Conservation (phyloP, 2,797 vertebrate species). For the Notolepis coatsorum region DNA sequence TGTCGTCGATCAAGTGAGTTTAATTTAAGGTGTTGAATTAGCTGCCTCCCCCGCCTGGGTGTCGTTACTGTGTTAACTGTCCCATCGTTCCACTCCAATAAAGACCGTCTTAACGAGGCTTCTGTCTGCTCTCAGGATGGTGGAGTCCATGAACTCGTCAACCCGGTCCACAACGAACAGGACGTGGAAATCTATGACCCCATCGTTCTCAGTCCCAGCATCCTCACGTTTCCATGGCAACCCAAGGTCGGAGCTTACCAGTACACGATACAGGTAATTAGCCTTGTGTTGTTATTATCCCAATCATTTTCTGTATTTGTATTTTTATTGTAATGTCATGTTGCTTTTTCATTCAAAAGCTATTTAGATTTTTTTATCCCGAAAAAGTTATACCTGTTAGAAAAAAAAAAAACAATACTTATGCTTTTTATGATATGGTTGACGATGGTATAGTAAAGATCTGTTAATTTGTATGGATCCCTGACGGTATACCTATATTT, state of each 20-base stretch:
- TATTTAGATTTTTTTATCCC: no score
- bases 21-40: slow-evolving; percentile 3
- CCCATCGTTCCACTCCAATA: neutral
- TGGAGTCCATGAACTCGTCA: slow-evolving; percentile 78
- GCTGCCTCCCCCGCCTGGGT: neutral
- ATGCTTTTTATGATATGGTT: no score
- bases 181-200: slow-evolving; percentile 94
- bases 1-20: slow-evolving; percentile 88
- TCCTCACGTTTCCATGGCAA: slow-evolving; percentile 97
- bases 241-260: slow-evolving; percentile 92
- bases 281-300: neutral
- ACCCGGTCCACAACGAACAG: slow-evolving; percentile 91
- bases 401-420: no score
- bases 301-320: no score
- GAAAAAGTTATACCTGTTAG: no score
- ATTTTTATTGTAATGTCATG: no score
- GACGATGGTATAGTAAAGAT: no score
- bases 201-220: slow-evolving; percentile 88
- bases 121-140: slow-evolving; percentile 82
- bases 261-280: slow-evolving; percentile 90
- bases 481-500: no score
- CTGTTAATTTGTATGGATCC: no score
- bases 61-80: slow-evolving; percentile 19
- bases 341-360: no score
- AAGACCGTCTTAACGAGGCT: slow-evolving; percentile 13